Evolutionary conservation across 2,113 vertebrate genomes (phyloP), one percentile per base, ranked within the genome.

Genomic region (Solenodon paradoxus): DNA sequence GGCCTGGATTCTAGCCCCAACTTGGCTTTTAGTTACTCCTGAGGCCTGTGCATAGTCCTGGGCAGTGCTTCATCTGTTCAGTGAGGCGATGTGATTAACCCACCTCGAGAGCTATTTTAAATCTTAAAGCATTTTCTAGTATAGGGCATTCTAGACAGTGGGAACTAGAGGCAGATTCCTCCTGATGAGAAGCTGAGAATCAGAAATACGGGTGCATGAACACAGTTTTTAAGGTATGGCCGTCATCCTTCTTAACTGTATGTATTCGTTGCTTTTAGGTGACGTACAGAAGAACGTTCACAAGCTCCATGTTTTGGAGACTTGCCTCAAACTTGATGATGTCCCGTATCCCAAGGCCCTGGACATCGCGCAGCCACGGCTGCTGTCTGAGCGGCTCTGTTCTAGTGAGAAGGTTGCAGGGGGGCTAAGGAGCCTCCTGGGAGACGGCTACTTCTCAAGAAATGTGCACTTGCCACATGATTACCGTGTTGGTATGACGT

Each of bases 251-350:
- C 86, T 91, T 75, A 74, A 26, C 66, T 38, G 1, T 51, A 5
- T 45, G 1, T 64, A 63, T 78, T 38, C 51, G 80, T 35, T 51
- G 55, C 71, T 90, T 83, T 71, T 64, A 97, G 96, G 16, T 61
- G 68, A 97, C 3, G 8, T 3, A 30, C 47, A 95, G 72, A 92
- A 40, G 69, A 95, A 97, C 61, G 16, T 55, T 84, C 55, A 59
- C 30, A 96, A 79, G 49, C 88, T 96, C 86, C 78, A 20, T 26
- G 20, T 93, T 78, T 96, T 99, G 92, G 98, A 98, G 71, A 17
- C 98, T 26, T 99, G 99, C 96, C 96, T 99, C 90, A 98, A 98
- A 55, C 97, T 99, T 7, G 99, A 99, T 55, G 90, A 94, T 13
- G 57, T 74, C 26, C 92, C 97, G 28, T 97, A 98, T 84, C 88